Conservation (phyloP, 2,797 vertebrate genomes). For the Muscicapa striata region DNA sequence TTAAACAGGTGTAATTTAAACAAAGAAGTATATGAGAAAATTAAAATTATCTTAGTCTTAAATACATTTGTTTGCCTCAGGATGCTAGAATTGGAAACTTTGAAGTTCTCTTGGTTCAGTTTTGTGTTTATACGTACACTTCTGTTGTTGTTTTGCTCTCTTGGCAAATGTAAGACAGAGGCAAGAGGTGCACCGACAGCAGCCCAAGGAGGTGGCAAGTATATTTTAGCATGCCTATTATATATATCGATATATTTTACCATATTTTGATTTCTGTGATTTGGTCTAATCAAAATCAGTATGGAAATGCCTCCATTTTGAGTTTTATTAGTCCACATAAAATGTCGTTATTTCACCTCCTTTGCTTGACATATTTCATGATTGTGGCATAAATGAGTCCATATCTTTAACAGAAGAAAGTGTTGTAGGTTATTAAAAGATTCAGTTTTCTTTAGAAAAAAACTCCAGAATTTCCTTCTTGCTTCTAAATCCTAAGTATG, state of each 20-base stretch:
- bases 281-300: background rate
- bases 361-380: background rate
- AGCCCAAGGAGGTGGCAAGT: background rate
- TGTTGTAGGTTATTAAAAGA: background rate
- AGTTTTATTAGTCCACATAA: background rate
- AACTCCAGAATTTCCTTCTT: accelerated
- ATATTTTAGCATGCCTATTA: background rate
- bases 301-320: background rate
- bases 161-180: background rate
- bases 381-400: background rate
- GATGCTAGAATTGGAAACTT: background rate
- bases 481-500: background rate
- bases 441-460: background rate
- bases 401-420: background rate
- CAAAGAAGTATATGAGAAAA: background rate
- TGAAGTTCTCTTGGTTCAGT: background rate
- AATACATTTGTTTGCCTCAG: background rate
- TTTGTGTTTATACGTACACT: background rate
- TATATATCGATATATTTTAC: background rate
- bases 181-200: background rate
- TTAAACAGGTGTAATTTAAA: background rate
- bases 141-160: background rate
- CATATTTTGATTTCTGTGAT: background rate
- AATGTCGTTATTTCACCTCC: background rate
- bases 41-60: background rate